phyloP scores from a whole-genome alignment of 2,888 invertebrate genomes.

The Plebejus melissa region DNA sequence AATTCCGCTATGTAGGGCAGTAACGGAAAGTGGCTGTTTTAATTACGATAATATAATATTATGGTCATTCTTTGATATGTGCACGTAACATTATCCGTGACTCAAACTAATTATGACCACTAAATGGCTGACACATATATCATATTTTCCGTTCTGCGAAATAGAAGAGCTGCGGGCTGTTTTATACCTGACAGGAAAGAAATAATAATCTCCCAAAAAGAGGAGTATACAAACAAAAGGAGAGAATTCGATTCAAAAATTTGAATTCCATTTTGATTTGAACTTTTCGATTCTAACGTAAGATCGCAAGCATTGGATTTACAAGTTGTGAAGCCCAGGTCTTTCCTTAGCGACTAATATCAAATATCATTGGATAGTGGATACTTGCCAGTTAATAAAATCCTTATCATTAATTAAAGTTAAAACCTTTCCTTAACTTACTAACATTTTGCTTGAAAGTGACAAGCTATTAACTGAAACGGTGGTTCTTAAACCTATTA shows the following conservation, averaged over 20 bases:
- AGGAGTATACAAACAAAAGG: neutral
- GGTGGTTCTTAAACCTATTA: too few relatives aligned
- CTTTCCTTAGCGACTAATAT: neutral
- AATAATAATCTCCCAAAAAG: neutral
- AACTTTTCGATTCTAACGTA: neutral
- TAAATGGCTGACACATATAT: neutral
- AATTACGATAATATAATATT: neutral
- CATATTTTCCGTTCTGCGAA: slow-evolving; percentile 7
- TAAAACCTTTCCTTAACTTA: neutral
- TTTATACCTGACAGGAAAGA: neutral
- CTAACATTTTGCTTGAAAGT: too few relatives aligned
- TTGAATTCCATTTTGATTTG: too few relatives aligned
- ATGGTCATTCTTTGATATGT: neutral
- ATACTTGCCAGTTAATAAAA: neutral
- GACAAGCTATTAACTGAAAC: too few relatives aligned
- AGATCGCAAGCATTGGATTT: neutral
- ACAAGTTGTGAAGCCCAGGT: neutral
- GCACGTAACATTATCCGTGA: neutral
- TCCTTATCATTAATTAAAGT: neutral
- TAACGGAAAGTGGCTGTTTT: neutral
- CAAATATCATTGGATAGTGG: neutral
- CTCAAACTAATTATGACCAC: neutral
- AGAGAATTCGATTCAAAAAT: too few relatives aligned
- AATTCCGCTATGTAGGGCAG: neutral
- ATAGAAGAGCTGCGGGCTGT: neutral